phyloP scores from a whole-genome alignment of 2,797 vertebrate genomes.

The Sylvilagus floridanus region DNA sequence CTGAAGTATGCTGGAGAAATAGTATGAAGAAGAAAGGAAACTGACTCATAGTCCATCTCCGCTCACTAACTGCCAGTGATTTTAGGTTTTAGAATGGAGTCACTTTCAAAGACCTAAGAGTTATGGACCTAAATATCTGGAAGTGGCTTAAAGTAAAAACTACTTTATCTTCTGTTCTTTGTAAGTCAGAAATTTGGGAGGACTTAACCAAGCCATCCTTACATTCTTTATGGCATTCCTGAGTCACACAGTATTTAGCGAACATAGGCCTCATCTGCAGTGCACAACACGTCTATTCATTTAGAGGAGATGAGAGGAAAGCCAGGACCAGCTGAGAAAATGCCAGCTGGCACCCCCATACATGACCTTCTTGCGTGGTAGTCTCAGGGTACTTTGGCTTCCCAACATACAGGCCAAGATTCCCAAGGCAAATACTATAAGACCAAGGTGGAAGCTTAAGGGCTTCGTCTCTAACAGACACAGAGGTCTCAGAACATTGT shows the following conservation, averaged over 20 bases:
- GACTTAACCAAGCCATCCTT: neutral
- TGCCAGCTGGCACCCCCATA: neutral
- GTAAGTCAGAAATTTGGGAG: neutral
- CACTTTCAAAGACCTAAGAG: neutral
- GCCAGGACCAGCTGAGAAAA: neutral
- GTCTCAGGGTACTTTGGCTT: neutral
- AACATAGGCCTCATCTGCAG: neutral
- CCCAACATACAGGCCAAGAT: neutral
- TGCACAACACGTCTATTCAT: neutral
- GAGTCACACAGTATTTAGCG: neutral
- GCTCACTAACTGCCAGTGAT: neutral
- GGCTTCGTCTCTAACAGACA: neutral
- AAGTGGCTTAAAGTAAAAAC: neutral
- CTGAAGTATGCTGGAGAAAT: constrained; percentile 11
- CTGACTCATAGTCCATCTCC: neutral
- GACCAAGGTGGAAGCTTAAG: neutral
- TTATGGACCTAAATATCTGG: constrained; percentile 18
- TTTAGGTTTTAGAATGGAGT: neutral
- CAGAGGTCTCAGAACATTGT: neutral
- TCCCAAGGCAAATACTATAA: neutral
- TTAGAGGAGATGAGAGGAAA: neutral
- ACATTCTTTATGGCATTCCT: neutral
- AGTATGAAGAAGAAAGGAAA: neutral
- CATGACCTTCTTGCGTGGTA: neutral
- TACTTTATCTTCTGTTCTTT: neutral